phyloP scores from a whole-genome alignment of 2,797 vertebrate genomes.

The Ptychadena robeensis region DNA sequence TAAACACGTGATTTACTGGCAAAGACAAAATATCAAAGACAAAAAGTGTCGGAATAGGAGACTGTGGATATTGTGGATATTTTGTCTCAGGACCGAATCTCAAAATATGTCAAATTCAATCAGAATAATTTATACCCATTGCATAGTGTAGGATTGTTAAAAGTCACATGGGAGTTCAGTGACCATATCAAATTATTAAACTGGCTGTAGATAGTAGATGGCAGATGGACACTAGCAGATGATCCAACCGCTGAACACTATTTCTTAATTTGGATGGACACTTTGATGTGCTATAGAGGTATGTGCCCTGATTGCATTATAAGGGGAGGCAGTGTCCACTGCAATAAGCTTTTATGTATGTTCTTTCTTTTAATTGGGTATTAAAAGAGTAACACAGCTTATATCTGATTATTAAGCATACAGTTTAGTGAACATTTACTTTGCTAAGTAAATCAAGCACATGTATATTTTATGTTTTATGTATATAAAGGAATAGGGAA shows the following conservation, averaged over 20 bases:
- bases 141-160: neutral
- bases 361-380: too few species aligned
- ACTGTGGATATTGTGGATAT: neutral
- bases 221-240: neutral
- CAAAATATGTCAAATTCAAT: conserved; percentile 9
- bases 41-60: neutral
- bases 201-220: neutral
- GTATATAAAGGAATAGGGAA: too few species aligned
- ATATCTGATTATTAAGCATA: too few species aligned
- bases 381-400: too few species aligned
- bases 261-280: neutral
- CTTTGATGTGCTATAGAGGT: too few species aligned
- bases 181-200: neutral
- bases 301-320: too few species aligned
- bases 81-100: neutral
- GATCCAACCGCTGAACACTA: neutral
- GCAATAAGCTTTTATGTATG: too few species aligned
- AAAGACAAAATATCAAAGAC: neutral
- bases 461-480: too few species aligned
- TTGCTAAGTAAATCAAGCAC: too few species aligned
- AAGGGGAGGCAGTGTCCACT: too few species aligned
- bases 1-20: neutral
- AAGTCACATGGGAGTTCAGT: neutral
- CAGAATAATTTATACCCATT: neutral
- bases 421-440: too few species aligned